Evolutionary conservation across 1,140 invertebrate species (phyloP).

Genomic region (Gryon sp.): DNA sequence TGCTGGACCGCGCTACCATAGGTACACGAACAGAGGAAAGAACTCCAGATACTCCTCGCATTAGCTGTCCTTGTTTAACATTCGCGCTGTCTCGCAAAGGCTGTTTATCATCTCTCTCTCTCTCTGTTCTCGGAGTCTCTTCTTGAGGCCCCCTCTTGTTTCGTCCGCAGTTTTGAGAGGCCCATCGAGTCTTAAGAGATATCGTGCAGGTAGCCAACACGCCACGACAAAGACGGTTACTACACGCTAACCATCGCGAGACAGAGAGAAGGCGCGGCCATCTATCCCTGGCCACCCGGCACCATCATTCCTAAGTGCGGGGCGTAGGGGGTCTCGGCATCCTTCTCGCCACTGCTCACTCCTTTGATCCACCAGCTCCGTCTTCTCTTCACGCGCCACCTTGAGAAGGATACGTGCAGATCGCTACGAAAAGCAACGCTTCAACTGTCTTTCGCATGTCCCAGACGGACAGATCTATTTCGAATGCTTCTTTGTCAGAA

Average conservation of each 20-base stretch:
- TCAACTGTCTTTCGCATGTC: conserved; percentile 17
- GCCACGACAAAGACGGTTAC: conserved; percentile 52
- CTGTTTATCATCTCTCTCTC: conserved; percentile 42
- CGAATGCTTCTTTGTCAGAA: neutral
- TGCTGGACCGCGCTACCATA: conserved; percentile 59
- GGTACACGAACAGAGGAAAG: conserved; percentile 26
- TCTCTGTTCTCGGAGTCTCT: conserved; percentile 15
- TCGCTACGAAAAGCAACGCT: conserved; percentile 21
- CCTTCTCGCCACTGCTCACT: conserved; percentile 46
- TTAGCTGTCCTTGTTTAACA: conserved; percentile 37
- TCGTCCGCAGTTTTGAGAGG: conserved; percentile 54
- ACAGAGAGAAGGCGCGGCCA: conserved; percentile 48
- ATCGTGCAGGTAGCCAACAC: conserved; percentile 70
- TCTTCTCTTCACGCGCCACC: conserved; percentile 66
- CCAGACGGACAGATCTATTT: neutral
- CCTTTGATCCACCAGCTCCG: conserved; percentile 32
- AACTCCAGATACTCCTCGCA: conserved; percentile 39
- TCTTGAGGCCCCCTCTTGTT: conserved; percentile 27
- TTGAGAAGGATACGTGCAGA: conserved; percentile 69
- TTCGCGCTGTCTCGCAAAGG: too few relatives aligned
- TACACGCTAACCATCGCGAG: conserved; percentile 61
- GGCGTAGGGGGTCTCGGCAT: conserved; percentile 18
- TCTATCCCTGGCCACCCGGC: conserved; percentile 68
- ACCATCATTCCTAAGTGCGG: conserved; percentile 37
- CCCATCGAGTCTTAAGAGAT: conserved; percentile 59